Base-by-base conservation (phyloP, 2,113 vertebrate species). In the Corythornis vintsioides region DNA sequence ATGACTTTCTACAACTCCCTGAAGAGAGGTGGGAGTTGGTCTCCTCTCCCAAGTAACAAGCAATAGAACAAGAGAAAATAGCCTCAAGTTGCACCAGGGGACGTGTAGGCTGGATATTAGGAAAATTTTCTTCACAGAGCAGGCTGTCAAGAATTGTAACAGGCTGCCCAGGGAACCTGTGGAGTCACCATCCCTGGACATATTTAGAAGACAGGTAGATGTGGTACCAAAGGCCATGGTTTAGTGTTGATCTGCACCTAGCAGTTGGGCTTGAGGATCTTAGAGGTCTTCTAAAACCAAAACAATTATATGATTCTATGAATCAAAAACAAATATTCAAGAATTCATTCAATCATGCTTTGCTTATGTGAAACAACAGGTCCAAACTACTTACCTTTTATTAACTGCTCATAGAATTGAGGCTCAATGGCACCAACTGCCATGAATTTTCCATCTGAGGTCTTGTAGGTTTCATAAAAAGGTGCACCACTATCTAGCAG, bases 381-480 rank as follows among this genome's bases (percentile, higher is more conserved):
- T 48, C 26, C 72, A 35, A 20, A 12, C 11, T 42, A 97, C 97
- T 88, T 71, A 99, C 99, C 99, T 29, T 97, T 91, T 26, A 99
- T 85, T 9, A 99, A 94, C 75, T 98, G 95, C 4, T 78, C 8
- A 84, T 99, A 99, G 95, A 99, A 99, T 83, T 98, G 97, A 20
- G 98, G 98, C 29, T 99, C 99, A 11, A 99, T 8, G 9, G 99
- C 98, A 25, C 99, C 99, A 38, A 99, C 99, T 12, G 99, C 99
- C 98, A 99, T 94, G 81, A 98, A 98, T 78, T 98, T 97, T 59
- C 98, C 98, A 66, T 99, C 99, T 0, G 98, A 97, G 0, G 99
- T 99, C 95, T 52, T 94, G 93, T 99, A 99, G 3, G 98, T 98
- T 35, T 98, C 98, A 16, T 99, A 99, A 96, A 99, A 99, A 26